Percentiles rank a stretch among this genome's conserved stretches.
Evolutionary conservation across 1,140 invertebrate species (phyloP).

Genomic region (Daktulosphaira vitifoliae): DNA sequence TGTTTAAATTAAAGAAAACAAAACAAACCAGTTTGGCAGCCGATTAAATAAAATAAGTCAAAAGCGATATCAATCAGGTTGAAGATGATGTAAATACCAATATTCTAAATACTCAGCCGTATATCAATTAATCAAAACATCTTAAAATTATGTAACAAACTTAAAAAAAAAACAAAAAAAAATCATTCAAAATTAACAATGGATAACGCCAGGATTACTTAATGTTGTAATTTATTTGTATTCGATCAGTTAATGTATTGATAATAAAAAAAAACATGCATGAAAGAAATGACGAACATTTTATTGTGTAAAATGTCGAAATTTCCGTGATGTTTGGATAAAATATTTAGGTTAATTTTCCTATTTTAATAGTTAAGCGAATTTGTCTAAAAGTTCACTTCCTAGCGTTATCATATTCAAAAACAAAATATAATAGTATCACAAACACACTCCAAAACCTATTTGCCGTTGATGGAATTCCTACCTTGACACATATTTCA

Average conservation of each 20-base stretch:
- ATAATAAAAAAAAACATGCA: too few species aligned
- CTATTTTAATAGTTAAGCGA: neutral
- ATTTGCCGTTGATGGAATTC: constrained; percentile 24
- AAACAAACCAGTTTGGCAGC: constrained; percentile 24
- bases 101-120: constrained; percentile 18
- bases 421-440: too few species aligned
- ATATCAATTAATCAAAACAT: constrained; percentile 29
- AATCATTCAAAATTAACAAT: constrained; percentile 21
- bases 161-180: neutral
- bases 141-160: constrained; percentile 7
- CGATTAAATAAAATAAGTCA: constrained; percentile 25
- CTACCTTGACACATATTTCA: constrained; percentile 34
- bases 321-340: neutral
- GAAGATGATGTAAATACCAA: neutral
- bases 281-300: too few species aligned
- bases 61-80: constrained; percentile 27
- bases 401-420: neutral
- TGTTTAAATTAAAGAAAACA: too few species aligned
- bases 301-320: too few species aligned
- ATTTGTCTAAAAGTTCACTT: constrained; percentile 23
- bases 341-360: neutral
- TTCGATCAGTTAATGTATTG: too few species aligned
- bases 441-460: constrained; percentile 33
- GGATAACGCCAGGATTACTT: constrained; percentile 16
- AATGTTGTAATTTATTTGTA: too few species aligned